These are phyloP conservation scores for Trematomus bernacchii DNA, from an alignment of 2,797 vertebrate species.

Conservation along the genomic window DNA sequence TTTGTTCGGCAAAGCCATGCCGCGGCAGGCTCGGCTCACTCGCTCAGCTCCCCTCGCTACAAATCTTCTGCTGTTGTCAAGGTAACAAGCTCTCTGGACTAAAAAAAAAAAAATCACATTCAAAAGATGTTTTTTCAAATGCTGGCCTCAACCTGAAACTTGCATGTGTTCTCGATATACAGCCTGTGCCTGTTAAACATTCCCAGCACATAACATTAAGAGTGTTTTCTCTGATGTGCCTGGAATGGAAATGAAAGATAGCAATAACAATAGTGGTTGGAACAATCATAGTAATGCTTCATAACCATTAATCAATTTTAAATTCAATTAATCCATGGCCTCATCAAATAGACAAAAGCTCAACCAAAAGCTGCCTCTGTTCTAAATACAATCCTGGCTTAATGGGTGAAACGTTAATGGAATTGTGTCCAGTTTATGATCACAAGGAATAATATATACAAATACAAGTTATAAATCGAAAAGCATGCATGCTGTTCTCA, in stretches of 20 bases:
- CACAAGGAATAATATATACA: neutral
- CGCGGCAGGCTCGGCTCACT: slow-evolving; percentile 64
- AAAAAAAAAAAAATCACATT: slow-evolving; percentile 65
- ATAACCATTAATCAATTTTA: slow-evolving; percentile 6
- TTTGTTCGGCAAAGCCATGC: slow-evolving; percentile 79
- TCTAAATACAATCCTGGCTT: neutral
- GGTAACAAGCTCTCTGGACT: slow-evolving; percentile 83
- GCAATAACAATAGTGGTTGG: neutral
- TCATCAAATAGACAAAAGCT: slow-evolving; percentile 12
- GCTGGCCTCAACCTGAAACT: slow-evolving; percentile 65
- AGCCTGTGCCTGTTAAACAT: slow-evolving; percentile 20
- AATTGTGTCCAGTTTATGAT: neutral
- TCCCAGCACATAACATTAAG: neutral
- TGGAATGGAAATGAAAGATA: slow-evolving; percentile 8
- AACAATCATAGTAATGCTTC: slow-evolving; percentile 7
- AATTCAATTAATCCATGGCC: neutral
- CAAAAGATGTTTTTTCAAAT: slow-evolving; percentile 76
- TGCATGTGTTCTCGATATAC: slow-evolving; percentile 54
- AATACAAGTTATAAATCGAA: slow-evolving; percentile 1
- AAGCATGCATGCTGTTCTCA: neutral
- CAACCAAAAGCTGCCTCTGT: slow-evolving; percentile 1
- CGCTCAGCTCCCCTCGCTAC: slow-evolving; percentile 69
- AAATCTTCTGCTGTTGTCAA: slow-evolving; percentile 86
- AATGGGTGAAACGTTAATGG: slow-evolving; percentile 1
- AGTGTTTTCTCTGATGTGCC: slow-evolving; percentile 1